phyloP scores from a whole-genome alignment of 2,113 vertebrate genomes.

The Meles meles region DNA sequence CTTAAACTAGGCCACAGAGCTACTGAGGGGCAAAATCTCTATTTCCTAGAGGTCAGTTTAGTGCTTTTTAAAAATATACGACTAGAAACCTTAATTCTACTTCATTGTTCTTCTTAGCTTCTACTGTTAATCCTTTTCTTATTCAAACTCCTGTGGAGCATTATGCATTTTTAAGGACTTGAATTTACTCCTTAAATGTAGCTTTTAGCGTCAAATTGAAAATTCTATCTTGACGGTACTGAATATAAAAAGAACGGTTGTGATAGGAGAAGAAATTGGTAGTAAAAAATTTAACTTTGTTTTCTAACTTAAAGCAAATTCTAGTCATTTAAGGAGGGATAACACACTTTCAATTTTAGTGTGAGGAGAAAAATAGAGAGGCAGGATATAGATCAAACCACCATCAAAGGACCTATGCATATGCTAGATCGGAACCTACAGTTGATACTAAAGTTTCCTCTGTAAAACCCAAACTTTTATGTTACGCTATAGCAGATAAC shows the following conservation, averaged over 20 bases:
- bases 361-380: background rate
- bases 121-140: background rate
- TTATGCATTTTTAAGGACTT: background rate
- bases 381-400: background rate
- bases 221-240: background rate
- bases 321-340: background rate
- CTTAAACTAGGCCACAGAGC: background rate
- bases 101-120: background rate
- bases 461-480: background rate
- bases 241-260: background rate
- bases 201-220: background rate
- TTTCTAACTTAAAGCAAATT: slow-evolving; percentile 31
- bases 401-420: background rate
- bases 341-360: background rate
- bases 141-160: background rate
- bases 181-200: slow-evolving; percentile 1
- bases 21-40: background rate
- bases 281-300: background rate
- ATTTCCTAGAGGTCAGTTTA: background rate
- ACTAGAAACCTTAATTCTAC: background rate
- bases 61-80: background rate
- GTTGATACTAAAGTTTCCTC: background rate
- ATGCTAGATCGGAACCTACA: background rate
- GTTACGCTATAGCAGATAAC: background rate
- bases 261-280: background rate